Percentiles rank a stretch among this genome's conserved stretches.
These are phyloP conservation scores for Maniola hyperantus DNA, from an alignment of 2,888 invertebrate genomes.

Conservation along the genomic window DNA sequence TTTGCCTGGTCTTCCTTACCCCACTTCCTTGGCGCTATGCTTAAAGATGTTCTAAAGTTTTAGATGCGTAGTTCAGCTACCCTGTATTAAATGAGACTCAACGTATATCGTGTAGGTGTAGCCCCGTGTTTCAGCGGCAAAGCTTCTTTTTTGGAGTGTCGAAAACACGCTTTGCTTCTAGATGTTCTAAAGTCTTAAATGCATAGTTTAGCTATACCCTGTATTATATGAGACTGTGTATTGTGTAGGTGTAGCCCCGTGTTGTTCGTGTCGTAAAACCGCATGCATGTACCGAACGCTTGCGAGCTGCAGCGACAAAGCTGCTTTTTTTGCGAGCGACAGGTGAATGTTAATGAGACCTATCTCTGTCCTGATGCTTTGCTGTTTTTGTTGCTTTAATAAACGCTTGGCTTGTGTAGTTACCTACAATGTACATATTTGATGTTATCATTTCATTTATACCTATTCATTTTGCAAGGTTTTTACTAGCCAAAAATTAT, in stretches of 20 bases:
- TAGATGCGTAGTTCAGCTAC: too few species aligned
- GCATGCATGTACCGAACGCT: neutral
- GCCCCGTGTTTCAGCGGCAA: neutral
- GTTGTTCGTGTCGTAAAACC: neutral
- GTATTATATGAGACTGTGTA: neutral
- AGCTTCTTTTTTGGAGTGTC: too few species aligned
- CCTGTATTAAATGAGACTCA: neutral
- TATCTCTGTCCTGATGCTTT: neutral
- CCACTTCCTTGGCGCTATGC: too few species aligned
- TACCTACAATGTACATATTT: neutral
- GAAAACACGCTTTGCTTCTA: too few species aligned
- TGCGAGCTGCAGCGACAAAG: slow-evolving; percentile 9
- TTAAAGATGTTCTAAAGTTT: too few species aligned
- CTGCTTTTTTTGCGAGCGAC: slow-evolving; percentile 28
- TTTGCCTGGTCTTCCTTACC: too few species aligned
- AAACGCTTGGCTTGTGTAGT: neutral
- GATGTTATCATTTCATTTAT: neutral
- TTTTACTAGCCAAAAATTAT: too few species aligned
- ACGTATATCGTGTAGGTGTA: neutral
- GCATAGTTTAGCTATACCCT: too few species aligned
- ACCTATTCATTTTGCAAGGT: neutral
- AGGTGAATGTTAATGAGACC: slow-evolving; percentile 26
- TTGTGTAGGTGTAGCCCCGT: neutral
- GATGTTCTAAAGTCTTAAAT: too few species aligned
- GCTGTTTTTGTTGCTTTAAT: slow-evolving; percentile 10